Conservation (phyloP, 2,113 vertebrate genomes). For the Hiodon tergisus region DNA sequence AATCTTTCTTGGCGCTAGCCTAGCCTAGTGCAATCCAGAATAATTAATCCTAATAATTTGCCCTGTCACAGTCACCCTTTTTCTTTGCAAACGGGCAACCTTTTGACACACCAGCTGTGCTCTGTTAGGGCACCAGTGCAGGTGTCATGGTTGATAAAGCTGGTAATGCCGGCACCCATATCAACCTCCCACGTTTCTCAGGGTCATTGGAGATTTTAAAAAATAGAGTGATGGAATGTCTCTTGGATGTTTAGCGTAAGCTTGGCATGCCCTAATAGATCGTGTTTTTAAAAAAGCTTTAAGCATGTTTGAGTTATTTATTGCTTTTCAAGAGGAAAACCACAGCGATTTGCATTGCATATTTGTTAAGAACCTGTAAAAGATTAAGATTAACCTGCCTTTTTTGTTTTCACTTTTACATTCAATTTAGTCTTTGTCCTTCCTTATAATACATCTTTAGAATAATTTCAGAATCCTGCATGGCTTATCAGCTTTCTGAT, state of each 20-base stretch:
- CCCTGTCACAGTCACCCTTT: neutral
- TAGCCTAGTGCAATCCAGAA: too few relatives aligned
- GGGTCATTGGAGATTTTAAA: slow-evolving; percentile 7
- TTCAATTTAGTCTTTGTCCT: too few relatives aligned
- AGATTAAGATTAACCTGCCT: neutral
- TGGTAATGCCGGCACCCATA: slow-evolving; percentile 1
- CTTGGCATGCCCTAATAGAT: neutral
- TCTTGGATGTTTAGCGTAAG: neutral
- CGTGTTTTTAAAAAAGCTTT: too few relatives aligned
- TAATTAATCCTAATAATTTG: too few relatives aligned
- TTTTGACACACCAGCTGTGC: slow-evolving; percentile 6
- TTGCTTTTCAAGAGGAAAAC: slow-evolving; percentile 5
- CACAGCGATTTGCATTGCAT: slow-evolving; percentile 4
- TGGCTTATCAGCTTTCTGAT: too few relatives aligned
- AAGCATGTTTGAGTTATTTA: neutral
- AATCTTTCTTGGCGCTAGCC: too few relatives aligned
- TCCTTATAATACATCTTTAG: too few relatives aligned
- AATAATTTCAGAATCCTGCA: too few relatives aligned
- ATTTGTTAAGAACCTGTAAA: neutral
- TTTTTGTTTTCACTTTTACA: neutral
- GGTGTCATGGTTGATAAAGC: slow-evolving; percentile 16
- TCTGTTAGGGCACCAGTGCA: neutral
- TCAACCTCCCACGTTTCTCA: slow-evolving; percentile 8
- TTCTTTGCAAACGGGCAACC: neutral
- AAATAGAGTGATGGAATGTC: slow-evolving; percentile 15